Evolutionary conservation across 1,140 invertebrate genomes (phyloP), one percentile per base, ranked within the genome.

Genomic region (Argopecten irradians): DNA sequence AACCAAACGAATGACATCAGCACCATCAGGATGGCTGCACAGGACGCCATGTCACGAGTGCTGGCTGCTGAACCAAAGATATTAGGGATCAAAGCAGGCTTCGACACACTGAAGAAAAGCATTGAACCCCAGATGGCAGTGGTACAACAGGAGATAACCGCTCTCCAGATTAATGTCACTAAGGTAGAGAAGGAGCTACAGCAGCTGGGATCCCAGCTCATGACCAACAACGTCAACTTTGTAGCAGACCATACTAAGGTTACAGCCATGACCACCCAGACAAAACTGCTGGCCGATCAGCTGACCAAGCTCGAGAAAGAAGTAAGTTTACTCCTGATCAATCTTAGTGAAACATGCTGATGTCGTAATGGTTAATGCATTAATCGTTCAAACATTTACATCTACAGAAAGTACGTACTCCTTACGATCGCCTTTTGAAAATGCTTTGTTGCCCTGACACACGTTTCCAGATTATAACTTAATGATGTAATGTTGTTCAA

Each of bases 1-100:
- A 90, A 88, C 83, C 89, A 90, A 41, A 83, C 84, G 11, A 82
- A 82, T 32, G 89, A 90, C 2, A 88, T 90, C 43, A 86, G 71
- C 33, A 84, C n/a, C 9, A 34, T 86, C 14, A 41, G 46, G 16
- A 33, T 82, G 14, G 33, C 82, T 0, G 82, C 87, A 34, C 86
- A 88, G 16, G 85, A 43, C 19, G 83, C 87, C 14, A 39, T 87
- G 19, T 14, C 85, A 8, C 55, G 83, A 34, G 34, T 88, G 3
- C 16, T 36, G 32, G 33, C 35, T 0, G 82, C 87, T 0, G 86
- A 87, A 13, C 43, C 84, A 71, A n/a, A 86, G 22, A 39, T 88
- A 35, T 35, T 83, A 19, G 82, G 55, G 13, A 85, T 87, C 46
- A 88, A 88, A 28, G 28, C 84, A 28, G 87, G 87, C 22, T 32